Base-by-base conservation (phyloP, 2,888 invertebrate species). In the Drosophila testacea region DNA sequence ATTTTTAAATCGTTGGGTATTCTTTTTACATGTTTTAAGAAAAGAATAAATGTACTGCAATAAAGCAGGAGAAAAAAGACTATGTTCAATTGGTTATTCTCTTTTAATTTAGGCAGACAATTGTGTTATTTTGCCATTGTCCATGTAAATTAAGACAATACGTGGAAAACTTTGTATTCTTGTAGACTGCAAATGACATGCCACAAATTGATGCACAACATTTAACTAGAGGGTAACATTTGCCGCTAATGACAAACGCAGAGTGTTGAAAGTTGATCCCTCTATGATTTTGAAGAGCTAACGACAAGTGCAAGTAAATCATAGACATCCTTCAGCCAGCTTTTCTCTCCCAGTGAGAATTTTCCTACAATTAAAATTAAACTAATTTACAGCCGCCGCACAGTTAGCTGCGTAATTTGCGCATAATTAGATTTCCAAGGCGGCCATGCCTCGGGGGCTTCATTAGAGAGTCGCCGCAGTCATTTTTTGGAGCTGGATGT, bases 361-460 rank as follows among this genome's bases (percentile, higher is more conserved):
- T 60, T 64, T 46, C 65, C 65, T 54, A 54, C 70, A 79, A 81
- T 79, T 72, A 72, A 75, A 79, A 56, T 73, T 69, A 63, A 77
- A 69, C 69, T 74, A 74, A 81, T 81, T 80, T 74, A 65, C 56
- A 71, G 27, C 34, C 46, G 72, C 65, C 69, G 73, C 69, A 66
- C 77, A 74, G 69, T 83, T 69, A 67, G 77, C 60, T 71, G 77
- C 48, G 71, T 83, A 81, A 81, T 81, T 83, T 74, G 77, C 59
- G 77, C 68, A 61, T 74, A 81, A 83, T 81, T 82, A 70, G 54
- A 65, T 76, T 65, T 62, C 41, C 65, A 46, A 59, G 51, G 34
- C 67, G 30, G 30, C n/a, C 39, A 47, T 47, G 39, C 36, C 48
- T 52, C 55, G 27, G 44, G 59, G 47, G 57, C 56, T 57, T 63